These are phyloP conservation scores for Corydoras sp. DNA, from an alignment of 2,113 vertebrate genomes.

Conservation along the genomic window DNA sequence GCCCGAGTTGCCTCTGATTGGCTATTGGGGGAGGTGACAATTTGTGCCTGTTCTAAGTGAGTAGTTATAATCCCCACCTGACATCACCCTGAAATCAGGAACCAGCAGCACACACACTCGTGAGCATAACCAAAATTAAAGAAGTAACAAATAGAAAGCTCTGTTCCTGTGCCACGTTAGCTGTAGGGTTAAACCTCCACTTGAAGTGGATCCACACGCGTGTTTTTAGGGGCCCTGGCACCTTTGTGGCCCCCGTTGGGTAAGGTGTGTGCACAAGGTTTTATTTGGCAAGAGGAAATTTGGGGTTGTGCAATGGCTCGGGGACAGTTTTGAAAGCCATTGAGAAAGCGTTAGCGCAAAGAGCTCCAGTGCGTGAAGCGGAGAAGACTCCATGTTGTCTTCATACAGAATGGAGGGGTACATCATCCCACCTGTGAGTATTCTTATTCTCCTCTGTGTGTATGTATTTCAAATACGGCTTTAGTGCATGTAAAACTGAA, in stretches of 20 bases:
- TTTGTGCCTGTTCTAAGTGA: conserved; percentile 59
- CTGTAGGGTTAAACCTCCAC: conserved; percentile 22
- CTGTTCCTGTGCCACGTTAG: conserved; percentile 23
- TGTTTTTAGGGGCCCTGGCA: conserved; percentile 35
- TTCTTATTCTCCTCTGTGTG: background rate
- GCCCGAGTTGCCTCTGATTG: conserved; percentile 54
- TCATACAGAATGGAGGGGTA: conserved; percentile 77
- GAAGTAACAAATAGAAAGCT: conserved; percentile 46
- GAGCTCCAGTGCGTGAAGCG: conserved; percentile 50
- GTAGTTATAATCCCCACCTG: conserved; percentile 54
- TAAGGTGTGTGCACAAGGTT: conserved; percentile 38
- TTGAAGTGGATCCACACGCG: conserved; percentile 14
- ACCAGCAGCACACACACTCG: conserved; percentile 33
- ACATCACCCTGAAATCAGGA: conserved; percentile 47
- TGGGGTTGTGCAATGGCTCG: conserved; percentile 72
- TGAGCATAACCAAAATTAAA: conserved; percentile 38
- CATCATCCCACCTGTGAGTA: conserved; percentile 73
- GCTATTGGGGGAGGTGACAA: conserved; percentile 58
- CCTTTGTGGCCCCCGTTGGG: conserved; percentile 22
- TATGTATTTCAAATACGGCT: too few relatives aligned
- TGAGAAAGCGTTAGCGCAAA: conserved; percentile 57
- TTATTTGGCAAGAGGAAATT: conserved; percentile 72
- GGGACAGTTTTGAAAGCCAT: conserved; percentile 72
- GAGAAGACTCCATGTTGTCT: conserved; percentile 72
- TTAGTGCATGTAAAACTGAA: background rate